These are phyloP conservation scores for Drosophila kuntzei DNA, from an alignment of 2,888 invertebrate species.

Conservation along the genomic window DNA sequence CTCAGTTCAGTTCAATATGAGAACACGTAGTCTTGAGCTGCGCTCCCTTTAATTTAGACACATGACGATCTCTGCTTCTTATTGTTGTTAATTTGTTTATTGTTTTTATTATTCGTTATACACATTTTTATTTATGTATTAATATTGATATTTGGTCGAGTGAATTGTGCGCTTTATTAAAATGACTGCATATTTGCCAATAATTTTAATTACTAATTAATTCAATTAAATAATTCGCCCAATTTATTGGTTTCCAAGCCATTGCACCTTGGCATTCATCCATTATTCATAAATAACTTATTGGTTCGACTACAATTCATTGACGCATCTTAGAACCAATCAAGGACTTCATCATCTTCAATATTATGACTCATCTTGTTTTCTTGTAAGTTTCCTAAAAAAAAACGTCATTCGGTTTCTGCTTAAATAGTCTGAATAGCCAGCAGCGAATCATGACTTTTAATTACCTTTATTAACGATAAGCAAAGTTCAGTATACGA, in stretches of 20 bases:
- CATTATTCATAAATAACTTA: slow-evolving; percentile 11
- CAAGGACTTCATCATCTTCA: slow-evolving; percentile 34
- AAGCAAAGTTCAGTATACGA: slow-evolving; percentile 29
- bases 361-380: slow-evolving; percentile 18
- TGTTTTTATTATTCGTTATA: slow-evolving; percentile 34
- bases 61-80: slow-evolving; percentile 52
- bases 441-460: slow-evolving; percentile 30
- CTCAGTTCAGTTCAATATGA: slow-evolving; percentile 59
- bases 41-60: slow-evolving; percentile 67
- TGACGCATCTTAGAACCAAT: slow-evolving; percentile 15
- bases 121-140: slow-evolving; percentile 29
- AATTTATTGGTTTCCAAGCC: slow-evolving; percentile 47
- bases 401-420: slow-evolving; percentile 48
- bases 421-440: slow-evolving; percentile 28
- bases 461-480: slow-evolving; percentile 32
- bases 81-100: slow-evolving; percentile 54
- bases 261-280: slow-evolving; percentile 46
- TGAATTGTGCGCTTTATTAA: slow-evolving; percentile 44
- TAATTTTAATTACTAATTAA: slow-evolving; percentile 66
- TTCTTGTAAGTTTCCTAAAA: slow-evolving; percentile 14
- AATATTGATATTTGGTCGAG: slow-evolving; percentile 26
- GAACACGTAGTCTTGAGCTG: slow-evolving; percentile 50
- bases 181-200: slow-evolving; percentile 49
- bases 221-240: slow-evolving; percentile 67
- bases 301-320: neutral